Evolutionary conservation across 2,113 vertebrate species (phyloP).

Genomic region (Lethenteron reissneri): DNA sequence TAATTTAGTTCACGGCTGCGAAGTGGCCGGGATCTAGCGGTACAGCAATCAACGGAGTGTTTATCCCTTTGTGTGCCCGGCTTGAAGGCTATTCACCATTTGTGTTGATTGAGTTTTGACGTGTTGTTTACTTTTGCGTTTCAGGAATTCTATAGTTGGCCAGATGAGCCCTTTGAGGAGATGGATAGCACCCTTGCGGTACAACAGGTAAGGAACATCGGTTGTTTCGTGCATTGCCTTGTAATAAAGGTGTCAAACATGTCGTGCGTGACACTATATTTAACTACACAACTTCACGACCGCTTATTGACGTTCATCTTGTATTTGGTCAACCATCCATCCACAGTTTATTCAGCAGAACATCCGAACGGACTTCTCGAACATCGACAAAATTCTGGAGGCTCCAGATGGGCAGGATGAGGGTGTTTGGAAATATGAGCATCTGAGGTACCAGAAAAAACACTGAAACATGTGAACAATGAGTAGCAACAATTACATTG

Average conservation of each 20-base stretch:
- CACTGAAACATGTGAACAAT: too few relatives aligned
- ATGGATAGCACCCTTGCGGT: constrained; percentile 97
- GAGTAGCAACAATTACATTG: too few relatives aligned
- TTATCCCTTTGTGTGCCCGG: too few relatives aligned
- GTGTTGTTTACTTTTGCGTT: neutral
- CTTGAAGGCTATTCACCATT: too few relatives aligned
- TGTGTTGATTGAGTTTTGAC: too few relatives aligned
- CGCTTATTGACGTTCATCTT: neutral
- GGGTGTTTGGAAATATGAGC: constrained; percentile 98
- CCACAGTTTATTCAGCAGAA: constrained; percentile 91
- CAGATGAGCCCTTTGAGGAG: constrained; percentile 98
- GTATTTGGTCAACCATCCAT: constrained; percentile 6
- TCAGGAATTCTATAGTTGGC: constrained; percentile 98
- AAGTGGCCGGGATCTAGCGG: too few relatives aligned
- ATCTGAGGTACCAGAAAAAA: constrained; percentile 42
- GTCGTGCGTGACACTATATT: neutral
- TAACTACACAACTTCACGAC: neutral
- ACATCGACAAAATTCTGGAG: constrained; percentile 95
- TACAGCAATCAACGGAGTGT: too few relatives aligned
- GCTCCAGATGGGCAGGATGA: constrained; percentile 96
- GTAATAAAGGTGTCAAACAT: neutral
- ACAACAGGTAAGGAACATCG: constrained; percentile 45
- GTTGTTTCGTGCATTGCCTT: neutral
- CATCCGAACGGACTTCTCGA: constrained; percentile 82
- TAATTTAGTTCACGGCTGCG: too few relatives aligned